Base-by-base conservation (phyloP, 1,140 invertebrate species). In the Drosophila tani region DNA sequence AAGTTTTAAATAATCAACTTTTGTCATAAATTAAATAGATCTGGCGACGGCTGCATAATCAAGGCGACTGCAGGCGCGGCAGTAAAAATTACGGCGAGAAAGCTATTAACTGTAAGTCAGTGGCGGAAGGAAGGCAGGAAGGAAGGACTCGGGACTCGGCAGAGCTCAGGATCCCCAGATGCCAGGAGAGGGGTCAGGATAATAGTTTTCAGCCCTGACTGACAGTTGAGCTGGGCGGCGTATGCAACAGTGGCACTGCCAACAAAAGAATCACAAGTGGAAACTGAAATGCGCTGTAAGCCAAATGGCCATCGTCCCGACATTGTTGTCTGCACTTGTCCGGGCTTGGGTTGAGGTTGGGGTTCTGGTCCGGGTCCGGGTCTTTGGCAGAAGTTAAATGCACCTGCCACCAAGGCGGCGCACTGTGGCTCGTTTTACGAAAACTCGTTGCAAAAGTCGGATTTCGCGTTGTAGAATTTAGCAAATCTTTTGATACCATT, bases 331-430 rank as follows among this genome's bases (percentile, higher is more conserved):
- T 79, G 76, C 75, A 70, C 58, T 79, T 73, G 50, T 56, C 40
- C 47, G 64, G 69, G 47, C 27, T 11, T 41, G 53, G 51, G 47
- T 50, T 43, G 35, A 43, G 46, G 6, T n/a, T 24, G 27, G 55
- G 40, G 27, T 19, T 17, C 53, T 41, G 68, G 49, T 75, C 45
- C 57, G 80, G 69, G 59, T 79, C 75, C 73, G 84, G 76, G 74
- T 81, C 71, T 77, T 86, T 81, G 78, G 59, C 81, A 84, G 74
- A 84, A 88, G 84, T 88, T 88, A 88, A 88, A 88, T 88, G 85
- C 84, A 90, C 77, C 84, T 90, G 84, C 83, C 84, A 83, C 64
- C 67, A 60, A 67, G 71, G 64, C 62, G 67, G 70, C 58, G 47
- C n/a, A n/a, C n/a, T n/a, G n/a, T n/a, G n/a, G n/a, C n/a, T n/a